phyloP scores from a whole-genome alignment of 2,888 invertebrate genomes.

The Glyphotaelius pellucidus region DNA sequence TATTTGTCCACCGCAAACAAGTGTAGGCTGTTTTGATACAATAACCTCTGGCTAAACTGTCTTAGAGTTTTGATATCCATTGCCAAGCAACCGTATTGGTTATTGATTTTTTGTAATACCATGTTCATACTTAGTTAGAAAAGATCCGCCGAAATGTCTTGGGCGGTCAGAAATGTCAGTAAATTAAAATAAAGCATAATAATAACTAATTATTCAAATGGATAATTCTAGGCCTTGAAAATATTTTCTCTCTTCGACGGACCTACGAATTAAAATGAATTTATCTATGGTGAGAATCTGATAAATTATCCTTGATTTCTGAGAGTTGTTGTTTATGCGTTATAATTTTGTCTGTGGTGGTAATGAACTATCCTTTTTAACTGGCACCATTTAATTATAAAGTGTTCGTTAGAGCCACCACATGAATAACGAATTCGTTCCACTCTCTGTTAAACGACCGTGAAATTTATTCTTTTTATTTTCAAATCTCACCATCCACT shows the following conservation, averaged over 20 bases:
- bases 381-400: conserved; percentile 8
- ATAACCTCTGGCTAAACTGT: background rate
- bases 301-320: background rate
- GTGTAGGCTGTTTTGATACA: background rate
- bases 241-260: background rate
- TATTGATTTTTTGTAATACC: conserved; percentile 1
- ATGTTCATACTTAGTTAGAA: background rate
- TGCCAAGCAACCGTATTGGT: conserved; percentile 4
- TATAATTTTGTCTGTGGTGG: background rate
- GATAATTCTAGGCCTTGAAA: background rate
- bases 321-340: background rate
- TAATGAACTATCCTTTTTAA: conserved; percentile 18
- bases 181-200: background rate
- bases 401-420: conserved; percentile 26
- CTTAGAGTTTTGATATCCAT: conserved; percentile 8
- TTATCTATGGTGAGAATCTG: background rate
- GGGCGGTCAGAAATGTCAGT: too few relatives aligned
- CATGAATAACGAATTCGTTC: conserved; percentile 10
- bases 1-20: background rate
- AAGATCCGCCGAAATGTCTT: background rate
- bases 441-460: conserved; percentile 46
- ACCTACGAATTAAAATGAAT: background rate
- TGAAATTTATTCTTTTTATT: conserved; percentile 57
- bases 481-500: background rate
- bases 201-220: background rate